Conservation (phyloP, 2,113 vertebrate species). For the Amphilophus citrinellus region DNA sequence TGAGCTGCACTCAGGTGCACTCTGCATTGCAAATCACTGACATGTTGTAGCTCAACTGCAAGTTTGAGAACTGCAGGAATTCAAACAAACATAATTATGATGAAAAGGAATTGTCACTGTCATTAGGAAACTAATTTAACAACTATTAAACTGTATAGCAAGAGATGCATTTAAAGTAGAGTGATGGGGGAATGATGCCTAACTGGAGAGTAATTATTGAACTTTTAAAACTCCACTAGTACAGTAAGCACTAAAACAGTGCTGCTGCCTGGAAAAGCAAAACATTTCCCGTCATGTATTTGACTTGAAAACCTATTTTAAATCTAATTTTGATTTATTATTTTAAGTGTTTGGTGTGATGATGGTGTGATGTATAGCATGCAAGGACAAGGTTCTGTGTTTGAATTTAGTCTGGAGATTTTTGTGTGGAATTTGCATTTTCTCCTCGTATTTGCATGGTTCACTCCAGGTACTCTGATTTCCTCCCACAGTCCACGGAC, state of each 20-base stretch:
- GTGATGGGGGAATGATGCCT: not conserved
- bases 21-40: conserved; percentile 47
- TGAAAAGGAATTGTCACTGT: not conserved
- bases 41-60: conserved; percentile 1
- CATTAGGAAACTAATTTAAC: not conserved
- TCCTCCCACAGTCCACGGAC: not conserved
- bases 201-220: not conserved
- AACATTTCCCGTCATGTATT: not conserved
- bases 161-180: not conserved
- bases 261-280: not conserved
- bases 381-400: too few relatives aligned
- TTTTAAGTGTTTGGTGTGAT: not conserved
- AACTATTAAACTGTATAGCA: not conserved
- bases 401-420: not conserved
- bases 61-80: not conserved
- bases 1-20: conserved; percentile 6
- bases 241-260: not conserved
- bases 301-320: not conserved
- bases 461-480: not conserved
- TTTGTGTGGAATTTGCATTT: not conserved
- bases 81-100: conserved; percentile 9
- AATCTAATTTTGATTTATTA: not conserved
- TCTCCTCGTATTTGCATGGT: too few relatives aligned
- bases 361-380: not conserved
- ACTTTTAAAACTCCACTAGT: not conserved